phyloP scores from a whole-genome alignment of 2,113 vertebrate genomes.

The Barnardius zonarius region DNA sequence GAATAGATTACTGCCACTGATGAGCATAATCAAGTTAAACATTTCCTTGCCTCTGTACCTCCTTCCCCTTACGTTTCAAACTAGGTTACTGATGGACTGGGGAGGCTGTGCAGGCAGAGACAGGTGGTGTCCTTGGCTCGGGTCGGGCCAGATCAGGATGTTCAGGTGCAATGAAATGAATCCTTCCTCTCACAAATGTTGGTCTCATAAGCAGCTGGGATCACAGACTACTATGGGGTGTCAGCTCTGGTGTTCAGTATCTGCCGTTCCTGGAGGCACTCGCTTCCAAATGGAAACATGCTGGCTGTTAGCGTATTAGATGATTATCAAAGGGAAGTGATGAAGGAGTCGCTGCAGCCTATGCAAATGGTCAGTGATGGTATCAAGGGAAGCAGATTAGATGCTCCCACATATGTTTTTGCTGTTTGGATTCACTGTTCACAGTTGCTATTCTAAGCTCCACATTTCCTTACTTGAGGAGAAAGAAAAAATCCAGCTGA shows the following conservation, averaged over 20 bases:
- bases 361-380: background rate
- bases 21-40: slow-evolving; percentile 54
- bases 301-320: background rate
- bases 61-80: background rate
- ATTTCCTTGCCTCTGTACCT: slow-evolving; percentile 1
- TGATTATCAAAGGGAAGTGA: background rate
- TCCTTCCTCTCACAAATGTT: background rate
- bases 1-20: slow-evolving; percentile 22
- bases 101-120: background rate
- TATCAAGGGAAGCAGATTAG: background rate
- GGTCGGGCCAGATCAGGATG: background rate
- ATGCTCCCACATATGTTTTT: background rate
- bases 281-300: background rate
- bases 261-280: background rate
- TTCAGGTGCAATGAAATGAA: background rate
- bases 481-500: background rate
- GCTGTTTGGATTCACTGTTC: background rate
- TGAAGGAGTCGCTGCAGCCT: background rate
- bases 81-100: background rate
- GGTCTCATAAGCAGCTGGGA: background rate
- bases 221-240: background rate
- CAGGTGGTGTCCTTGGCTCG: background rate
- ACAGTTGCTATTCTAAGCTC: background rate
- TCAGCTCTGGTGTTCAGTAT: background rate
- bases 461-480: background rate